These are phyloP conservation scores for Teinopalpus imperialis DNA, from an alignment of 2,888 invertebrate genomes.

Conservation along the genomic window DNA sequence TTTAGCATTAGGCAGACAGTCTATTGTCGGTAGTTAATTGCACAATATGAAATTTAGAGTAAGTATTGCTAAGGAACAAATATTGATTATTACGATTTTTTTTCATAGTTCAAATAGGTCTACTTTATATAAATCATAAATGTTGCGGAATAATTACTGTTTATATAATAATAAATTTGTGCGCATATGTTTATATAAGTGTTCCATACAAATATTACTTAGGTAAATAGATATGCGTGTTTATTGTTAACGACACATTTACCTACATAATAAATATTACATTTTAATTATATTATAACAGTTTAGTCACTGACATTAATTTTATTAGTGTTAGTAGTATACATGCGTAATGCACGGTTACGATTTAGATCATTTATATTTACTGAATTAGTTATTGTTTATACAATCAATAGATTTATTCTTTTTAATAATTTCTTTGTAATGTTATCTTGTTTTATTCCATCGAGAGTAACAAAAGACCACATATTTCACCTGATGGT, in stretches of 20 bases:
- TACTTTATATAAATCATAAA: constrained; percentile 1
- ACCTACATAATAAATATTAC: constrained; percentile 2
- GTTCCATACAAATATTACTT: constrained; percentile 2
- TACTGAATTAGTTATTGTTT: too few relatives aligned
- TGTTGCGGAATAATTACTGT: neutral
- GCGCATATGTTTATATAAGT: constrained; percentile 2
- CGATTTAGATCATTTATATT: too few relatives aligned
- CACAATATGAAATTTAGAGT: too few relatives aligned
- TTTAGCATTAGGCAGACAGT: too few relatives aligned
- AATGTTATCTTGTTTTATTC: too few relatives aligned
- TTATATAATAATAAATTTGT: neutral
- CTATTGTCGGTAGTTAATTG: too few relatives aligned
- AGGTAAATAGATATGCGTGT: too few relatives aligned
- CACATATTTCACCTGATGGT: too few relatives aligned
- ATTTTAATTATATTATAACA: neutral
- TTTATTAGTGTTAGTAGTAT: neutral
- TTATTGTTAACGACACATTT: constrained; percentile 3
- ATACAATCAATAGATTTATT: too few relatives aligned
- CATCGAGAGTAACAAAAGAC: too few relatives aligned
- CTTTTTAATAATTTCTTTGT: too few relatives aligned
- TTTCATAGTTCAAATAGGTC: neutral
- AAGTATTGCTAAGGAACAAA: neutral
- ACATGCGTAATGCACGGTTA: neutral
- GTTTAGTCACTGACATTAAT: constrained; percentile 10
- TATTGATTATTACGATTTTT: neutral